phyloP scores from a whole-genome alignment of 1,140 invertebrate species.

The Drosophila rufa region DNA sequence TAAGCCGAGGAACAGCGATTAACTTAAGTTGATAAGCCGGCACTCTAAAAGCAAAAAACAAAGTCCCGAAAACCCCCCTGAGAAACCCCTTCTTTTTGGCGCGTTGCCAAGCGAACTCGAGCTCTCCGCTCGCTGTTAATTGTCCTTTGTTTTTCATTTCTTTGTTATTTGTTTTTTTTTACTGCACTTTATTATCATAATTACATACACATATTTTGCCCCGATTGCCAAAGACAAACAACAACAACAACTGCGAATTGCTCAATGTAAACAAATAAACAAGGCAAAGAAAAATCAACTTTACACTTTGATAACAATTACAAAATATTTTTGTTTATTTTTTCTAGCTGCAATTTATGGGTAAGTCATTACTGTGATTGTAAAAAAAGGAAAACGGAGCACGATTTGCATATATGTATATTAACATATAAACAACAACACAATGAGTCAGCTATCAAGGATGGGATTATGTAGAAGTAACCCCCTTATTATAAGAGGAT shows the following conservation, averaged over 20 bases:
- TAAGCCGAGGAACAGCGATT: conserved; percentile 22
- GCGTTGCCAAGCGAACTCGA: conserved; percentile 18
- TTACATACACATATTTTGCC: conserved; percentile 25
- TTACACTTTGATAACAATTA: conserved; percentile 31
- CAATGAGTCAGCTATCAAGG: conserved; percentile 20
- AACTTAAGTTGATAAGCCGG: conserved; percentile 34
- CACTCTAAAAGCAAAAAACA: conserved; percentile 5
- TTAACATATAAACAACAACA: conserved; percentile 8
- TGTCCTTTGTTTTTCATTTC: conserved; percentile 27
- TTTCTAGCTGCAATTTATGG: conserved; percentile 31
- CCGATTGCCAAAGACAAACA: too few species aligned
- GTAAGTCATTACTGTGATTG: conserved; percentile 1
- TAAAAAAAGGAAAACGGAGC: not conserved
- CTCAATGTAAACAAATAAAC: conserved; percentile 44
- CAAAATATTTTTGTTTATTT: conserved; percentile 43
- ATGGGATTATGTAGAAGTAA: not conserved
- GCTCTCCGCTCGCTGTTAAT: not conserved
- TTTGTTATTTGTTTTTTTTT: conserved; percentile 17
- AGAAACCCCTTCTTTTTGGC: conserved; percentile 7
- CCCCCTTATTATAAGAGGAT: not conserved
- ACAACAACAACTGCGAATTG: not conserved
- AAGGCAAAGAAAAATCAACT: conserved; percentile 6
- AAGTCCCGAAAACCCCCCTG: conserved; percentile 4
- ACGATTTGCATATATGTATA: conserved; percentile 15
- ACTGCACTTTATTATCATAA: conserved; percentile 50